Evolutionary conservation across 2,888 invertebrate species (phyloP).

Genomic region (Platycheirus rosarum): DNA sequence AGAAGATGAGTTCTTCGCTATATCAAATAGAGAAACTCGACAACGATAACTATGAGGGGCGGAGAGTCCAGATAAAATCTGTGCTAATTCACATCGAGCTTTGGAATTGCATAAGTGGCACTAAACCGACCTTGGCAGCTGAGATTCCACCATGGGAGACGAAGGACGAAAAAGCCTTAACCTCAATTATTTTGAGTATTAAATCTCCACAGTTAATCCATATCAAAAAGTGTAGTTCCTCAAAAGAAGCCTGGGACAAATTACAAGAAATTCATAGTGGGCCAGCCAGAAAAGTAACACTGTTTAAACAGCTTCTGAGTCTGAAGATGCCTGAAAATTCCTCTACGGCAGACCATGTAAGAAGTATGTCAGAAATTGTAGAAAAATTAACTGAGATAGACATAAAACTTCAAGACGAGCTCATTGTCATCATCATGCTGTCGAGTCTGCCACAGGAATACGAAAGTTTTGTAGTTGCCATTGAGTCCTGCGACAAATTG

Average conservation of each 20-base stretch:
- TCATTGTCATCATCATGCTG: conserved; percentile 16
- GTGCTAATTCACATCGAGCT: conserved; percentile 9
- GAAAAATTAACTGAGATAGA: conserved; percentile 8
- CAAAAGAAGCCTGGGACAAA: conserved; percentile 7
- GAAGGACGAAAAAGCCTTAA: conserved; percentile 7
- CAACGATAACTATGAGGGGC: conserved; percentile 16
- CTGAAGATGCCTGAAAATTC: background rate
- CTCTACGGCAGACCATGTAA: background rate
- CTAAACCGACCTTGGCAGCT: background rate
- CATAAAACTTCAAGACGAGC: conserved; percentile 6
- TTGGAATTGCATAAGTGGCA: conserved; percentile 3
- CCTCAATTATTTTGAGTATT: conserved; percentile 11
- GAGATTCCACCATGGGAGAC: background rate
- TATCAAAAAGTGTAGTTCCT: conserved; percentile 1
- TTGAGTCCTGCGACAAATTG: conserved; percentile 33
- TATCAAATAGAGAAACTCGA: conserved; percentile 31
- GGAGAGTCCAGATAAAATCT: conserved; percentile 26
- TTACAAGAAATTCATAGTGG: background rate
- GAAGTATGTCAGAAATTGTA: background rate
- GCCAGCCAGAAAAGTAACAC: background rate
- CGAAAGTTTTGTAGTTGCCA: conserved; percentile 34
- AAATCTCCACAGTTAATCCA: background rate
- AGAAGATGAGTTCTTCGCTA: conserved; percentile 19
- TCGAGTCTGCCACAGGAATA: conserved; percentile 34
- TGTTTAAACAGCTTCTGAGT: background rate